Percentiles rank a stretch among this genome's conserved stretches.
These are phyloP conservation scores for Zoanthus solanderi DNA, from an alignment of 92 coral and sea anemone species.

Conservation along the genomic window DNA sequence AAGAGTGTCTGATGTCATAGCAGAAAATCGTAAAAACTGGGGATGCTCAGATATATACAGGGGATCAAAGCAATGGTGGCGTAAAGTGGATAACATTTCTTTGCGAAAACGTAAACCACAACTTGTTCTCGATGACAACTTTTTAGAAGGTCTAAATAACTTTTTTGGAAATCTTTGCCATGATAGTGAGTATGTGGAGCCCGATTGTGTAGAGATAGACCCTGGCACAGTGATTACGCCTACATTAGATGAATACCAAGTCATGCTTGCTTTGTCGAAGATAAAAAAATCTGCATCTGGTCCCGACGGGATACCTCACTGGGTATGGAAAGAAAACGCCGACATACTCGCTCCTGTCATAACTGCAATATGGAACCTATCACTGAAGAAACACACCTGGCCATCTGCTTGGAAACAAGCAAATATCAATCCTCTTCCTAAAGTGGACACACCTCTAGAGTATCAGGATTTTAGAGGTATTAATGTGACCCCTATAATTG, in stretches of 20 bases:
- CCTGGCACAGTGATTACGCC: slow-evolving; percentile 34
- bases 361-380: slow-evolving; percentile 49
- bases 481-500: slow-evolving; percentile 47
- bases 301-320: slow-evolving; percentile 62
- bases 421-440: background rate
- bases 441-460: slow-evolving; percentile 56
- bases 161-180: slow-evolving; percentile 44
- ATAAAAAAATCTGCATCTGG: slow-evolving; percentile 51
- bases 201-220: slow-evolving; percentile 24
- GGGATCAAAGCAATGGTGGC: slow-evolving; percentile 46
- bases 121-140: slow-evolving; percentile 41
- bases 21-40: slow-evolving; percentile 45
- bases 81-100: slow-evolving; percentile 42
- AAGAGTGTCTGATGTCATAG: slow-evolving; percentile 27
- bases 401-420: slow-evolving; percentile 61
- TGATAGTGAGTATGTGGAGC: slow-evolving; percentile 22
- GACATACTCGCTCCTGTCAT: slow-evolving; percentile 42
- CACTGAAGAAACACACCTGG: slow-evolving; percentile 57
- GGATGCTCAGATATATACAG: background rate
- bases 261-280: slow-evolving; percentile 24
- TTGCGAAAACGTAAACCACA: slow-evolving; percentile 33
- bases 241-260: slow-evolving; percentile 33
- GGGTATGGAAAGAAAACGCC: slow-evolving; percentile 51
- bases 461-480: slow-evolving; percentile 41
- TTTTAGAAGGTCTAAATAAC: slow-evolving; percentile 32